Base-by-base conservation (phyloP, 1,140 invertebrate species). In the Araneus ventricosus region DNA sequence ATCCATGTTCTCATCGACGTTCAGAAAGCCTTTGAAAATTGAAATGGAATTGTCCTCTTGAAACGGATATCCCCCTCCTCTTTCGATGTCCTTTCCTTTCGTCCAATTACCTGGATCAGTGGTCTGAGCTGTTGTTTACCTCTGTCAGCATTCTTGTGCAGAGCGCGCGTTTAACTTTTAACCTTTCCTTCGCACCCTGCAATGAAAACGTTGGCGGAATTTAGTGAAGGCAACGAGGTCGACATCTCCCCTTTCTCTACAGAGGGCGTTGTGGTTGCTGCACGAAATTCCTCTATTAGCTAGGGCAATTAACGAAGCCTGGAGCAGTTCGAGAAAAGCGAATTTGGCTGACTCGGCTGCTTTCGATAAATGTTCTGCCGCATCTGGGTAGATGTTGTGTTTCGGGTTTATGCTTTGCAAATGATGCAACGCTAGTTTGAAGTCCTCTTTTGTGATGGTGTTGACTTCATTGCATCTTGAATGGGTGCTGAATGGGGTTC, bases 181-280 rank as follows among this genome's bases (percentile, higher is more conserved):
- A 80, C 59, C 80, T 85, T 85, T 91, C 30, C 75, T 52, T 79
- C 57, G 45, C 52, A 34, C 57, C 30, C 27, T 30, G 67, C 86
- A 88, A 88, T 88, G 67, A 82, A 61, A 59, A 89, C 87, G 87
- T 89, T 67, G 45, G 70, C 57, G 75, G 88, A 90, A 89, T 90
- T 90, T 82, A 37, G 88, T 39, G 22, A 30, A 67, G n/a, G 63
- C 63, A 67, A 67, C 4, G 63, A 80, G 20, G 45, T 59, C 45
- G 39, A 14, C 45, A 30, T 57, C 41, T 57, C 52, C 45, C 27
- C 41, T 52, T 45, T 34, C 37, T 22, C 52, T 39, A 8, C 80
- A 84, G 79, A 85, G 90, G 90, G 79, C 80, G 80, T 84, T 91
- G 79, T 52, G 75, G 39, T 79, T 20, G 39, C 67, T 52, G 79